Evolutionary conservation across 2,113 vertebrate genomes (phyloP).

Genomic region (Corythaixoides concolor): DNA sequence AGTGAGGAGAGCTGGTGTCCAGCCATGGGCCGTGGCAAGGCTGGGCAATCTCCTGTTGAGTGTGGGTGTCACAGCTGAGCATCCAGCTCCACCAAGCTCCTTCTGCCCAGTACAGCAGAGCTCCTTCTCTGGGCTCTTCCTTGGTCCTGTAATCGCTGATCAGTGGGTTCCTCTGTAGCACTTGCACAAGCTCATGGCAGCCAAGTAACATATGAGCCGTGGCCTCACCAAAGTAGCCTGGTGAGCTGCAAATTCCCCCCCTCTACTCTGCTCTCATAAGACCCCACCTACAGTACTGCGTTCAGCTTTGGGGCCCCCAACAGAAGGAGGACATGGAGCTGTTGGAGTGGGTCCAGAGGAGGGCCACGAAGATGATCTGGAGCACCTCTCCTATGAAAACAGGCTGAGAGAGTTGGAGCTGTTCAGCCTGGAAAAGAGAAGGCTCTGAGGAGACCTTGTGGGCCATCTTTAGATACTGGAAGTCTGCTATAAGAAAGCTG

Average conservation of each 20-base stretch:
- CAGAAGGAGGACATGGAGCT: no score
- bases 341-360: no score
- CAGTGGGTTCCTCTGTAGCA: background rate
- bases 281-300: no score
- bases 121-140: background rate
- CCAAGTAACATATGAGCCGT: accelerated
- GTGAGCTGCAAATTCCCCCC: background rate
- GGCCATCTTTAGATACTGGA: no score
- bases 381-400: no score
- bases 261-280: no score
- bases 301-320: no score
- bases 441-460: no score
- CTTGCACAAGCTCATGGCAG: background rate
- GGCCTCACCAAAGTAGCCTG: background rate
- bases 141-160: background rate
- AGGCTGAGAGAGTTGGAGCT: no score
- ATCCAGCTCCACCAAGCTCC: background rate
- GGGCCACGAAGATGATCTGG: no score
- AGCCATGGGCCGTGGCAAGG: background rate
- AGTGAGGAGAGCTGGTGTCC: background rate
- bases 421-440: no score
- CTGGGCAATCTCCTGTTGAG: background rate
- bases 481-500: no score
- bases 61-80: background rate
- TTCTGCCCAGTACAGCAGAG: background rate